phyloP scores from a whole-genome alignment of 2,113 vertebrate species.

The Vulpes vulpes region DNA sequence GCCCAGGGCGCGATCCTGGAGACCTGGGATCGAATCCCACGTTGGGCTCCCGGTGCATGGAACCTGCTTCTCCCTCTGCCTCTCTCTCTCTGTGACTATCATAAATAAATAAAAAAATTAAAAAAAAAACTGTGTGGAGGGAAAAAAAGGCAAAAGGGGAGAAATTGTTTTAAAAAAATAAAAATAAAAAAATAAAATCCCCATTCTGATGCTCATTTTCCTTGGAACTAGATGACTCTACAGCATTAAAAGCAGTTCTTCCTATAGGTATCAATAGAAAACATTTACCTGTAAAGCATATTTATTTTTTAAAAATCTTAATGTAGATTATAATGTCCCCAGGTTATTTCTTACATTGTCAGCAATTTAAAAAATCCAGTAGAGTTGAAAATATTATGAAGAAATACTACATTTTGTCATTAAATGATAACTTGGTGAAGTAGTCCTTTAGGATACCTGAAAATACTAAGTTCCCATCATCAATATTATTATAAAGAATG shows the following conservation, averaged over 20 bases:
- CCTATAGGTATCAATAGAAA: background rate
- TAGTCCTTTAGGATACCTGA: background rate
- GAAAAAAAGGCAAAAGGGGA: too few species aligned
- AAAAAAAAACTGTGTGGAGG: too few species aligned
- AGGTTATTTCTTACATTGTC: background rate
- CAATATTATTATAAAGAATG: conserved; percentile 24
- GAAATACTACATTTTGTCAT: background rate
- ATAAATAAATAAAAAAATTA: too few species aligned
- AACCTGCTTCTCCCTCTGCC: too few species aligned
- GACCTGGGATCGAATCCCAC: too few species aligned
- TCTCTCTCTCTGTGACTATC: too few species aligned
- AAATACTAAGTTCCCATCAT: background rate
- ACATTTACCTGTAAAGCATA: background rate
- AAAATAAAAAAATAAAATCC: background rate
- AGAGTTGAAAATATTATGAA: conserved; percentile 28
- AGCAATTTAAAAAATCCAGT: background rate
- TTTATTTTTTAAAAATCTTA: background rate
- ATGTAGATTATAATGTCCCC: background rate
- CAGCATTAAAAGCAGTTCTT: background rate
- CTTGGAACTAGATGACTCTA: background rate
- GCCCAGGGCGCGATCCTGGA: too few species aligned
- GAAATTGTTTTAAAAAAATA: too few species aligned
- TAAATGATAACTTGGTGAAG: background rate
- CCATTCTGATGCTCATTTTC: conserved; percentile 9
- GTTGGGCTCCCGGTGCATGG: too few species aligned